Conservation (phyloP, 2,797 vertebrate genomes). For the Florisuga fusca region DNA sequence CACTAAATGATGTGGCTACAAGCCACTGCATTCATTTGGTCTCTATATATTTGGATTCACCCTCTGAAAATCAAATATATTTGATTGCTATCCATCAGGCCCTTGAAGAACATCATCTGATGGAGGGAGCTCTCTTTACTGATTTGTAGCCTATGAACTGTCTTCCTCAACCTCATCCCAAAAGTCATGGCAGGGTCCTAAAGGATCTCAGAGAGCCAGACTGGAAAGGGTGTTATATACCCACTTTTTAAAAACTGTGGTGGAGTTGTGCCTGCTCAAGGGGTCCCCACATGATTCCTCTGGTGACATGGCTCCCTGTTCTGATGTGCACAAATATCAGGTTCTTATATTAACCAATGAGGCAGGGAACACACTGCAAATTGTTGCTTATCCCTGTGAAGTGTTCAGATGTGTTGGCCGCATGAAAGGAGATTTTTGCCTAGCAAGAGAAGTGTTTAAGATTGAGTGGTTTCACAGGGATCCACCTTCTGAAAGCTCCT, state of each 20-base stretch:
- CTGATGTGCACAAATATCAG: background rate
- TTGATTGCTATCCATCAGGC: background rate
- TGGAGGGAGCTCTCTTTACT: background rate
- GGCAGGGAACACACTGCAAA: background rate
- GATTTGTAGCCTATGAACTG: background rate
- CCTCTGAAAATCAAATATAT: background rate
- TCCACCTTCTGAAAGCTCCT: background rate
- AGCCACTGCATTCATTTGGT: background rate
- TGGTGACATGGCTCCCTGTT: background rate
- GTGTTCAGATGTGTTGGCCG: background rate
- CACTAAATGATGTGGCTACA: background rate
- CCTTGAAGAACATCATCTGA: background rate
- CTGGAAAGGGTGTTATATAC: background rate
- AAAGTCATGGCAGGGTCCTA: background rate
- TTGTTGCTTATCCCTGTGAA: background rate
- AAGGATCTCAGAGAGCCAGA: background rate
- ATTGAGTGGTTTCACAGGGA: background rate
- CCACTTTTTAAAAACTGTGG: background rate
- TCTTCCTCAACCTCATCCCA: background rate
- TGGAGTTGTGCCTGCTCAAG: background rate
- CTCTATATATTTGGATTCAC: slow-evolving; percentile 15
- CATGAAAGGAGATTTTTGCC: background rate
- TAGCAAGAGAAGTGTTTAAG: background rate
- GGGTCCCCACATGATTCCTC: background rate
- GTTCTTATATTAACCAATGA: background rate